phyloP scores from a whole-genome alignment of 2,113 vertebrate species.

The Labeo rohita region DNA sequence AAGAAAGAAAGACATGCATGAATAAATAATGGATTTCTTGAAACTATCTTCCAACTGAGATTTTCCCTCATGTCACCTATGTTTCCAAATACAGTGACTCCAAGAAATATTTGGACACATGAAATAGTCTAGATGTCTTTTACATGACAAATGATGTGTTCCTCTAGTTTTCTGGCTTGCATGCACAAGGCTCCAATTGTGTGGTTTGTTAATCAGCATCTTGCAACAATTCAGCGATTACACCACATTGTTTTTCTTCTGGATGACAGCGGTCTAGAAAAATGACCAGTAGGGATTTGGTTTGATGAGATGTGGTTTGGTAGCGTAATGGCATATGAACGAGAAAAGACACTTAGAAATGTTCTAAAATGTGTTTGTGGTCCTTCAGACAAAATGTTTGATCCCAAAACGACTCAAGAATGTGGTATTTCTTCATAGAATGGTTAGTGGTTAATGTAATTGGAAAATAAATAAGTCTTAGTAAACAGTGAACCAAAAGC shows the following conservation, averaged over 20 bases:
- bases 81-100: not conserved
- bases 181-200: not conserved
- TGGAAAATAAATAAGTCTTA: not conserved
- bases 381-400: not conserved
- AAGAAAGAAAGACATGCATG: not conserved
- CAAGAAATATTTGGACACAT: not conserved
- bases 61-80: not conserved
- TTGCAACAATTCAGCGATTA: not conserved
- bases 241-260: not conserved
- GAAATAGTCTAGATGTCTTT: not conserved
- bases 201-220: not conserved
- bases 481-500: not conserved
- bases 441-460: not conserved
- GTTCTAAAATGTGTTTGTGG: not conserved
- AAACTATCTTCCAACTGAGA: not conserved
- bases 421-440: not conserved
- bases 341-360: not conserved
- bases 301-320: not conserved
- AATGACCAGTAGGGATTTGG: not conserved
- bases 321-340: not conserved
- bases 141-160: not conserved
- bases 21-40: not conserved
- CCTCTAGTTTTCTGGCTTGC: not conserved
- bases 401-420: not conserved
- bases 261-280: not conserved